Conservation (phyloP, 2,797 vertebrate genomes). For the Chaetodon trifasciatus region DNA sequence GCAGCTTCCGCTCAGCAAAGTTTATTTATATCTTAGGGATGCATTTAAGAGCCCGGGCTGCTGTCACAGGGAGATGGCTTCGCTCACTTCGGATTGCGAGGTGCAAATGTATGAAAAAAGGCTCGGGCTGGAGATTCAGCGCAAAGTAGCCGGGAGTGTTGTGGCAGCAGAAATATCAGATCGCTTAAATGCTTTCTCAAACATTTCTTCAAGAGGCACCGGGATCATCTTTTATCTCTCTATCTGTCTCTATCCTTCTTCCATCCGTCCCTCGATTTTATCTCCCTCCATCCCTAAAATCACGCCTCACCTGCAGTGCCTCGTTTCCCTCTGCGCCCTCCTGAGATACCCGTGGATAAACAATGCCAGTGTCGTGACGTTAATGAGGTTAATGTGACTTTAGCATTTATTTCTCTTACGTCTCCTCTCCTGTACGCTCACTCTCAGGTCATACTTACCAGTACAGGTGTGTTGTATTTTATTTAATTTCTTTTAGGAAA, state of each 20-base stretch:
- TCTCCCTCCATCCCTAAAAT: slow-evolving; percentile 28
- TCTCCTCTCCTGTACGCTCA: background rate
- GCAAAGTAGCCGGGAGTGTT: slow-evolving; percentile 75
- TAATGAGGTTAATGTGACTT: background rate
- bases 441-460: background rate
- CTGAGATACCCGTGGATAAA: slow-evolving; percentile 9
- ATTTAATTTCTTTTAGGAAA: no score
- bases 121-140: slow-evolving; percentile 73
- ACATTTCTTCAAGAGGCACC: slow-evolving; percentile 69
- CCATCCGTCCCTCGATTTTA: slow-evolving; percentile 17
- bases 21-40: slow-evolving; percentile 85
- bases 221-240: slow-evolving; percentile 50
- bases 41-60: slow-evolving; percentile 75
- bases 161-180: slow-evolving; percentile 80
- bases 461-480: background rate
- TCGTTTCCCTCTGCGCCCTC: slow-evolving; percentile 3
- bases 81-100: slow-evolving; percentile 80
- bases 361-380: slow-evolving; percentile 1
- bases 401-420: background rate
- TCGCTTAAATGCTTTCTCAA: slow-evolving; percentile 81
- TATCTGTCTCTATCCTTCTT: slow-evolving; percentile 21
- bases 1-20: slow-evolving; percentile 74
- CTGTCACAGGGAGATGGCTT: slow-evolving; percentile 76
- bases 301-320: slow-evolving; percentile 55
- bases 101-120: slow-evolving; percentile 89